Conservation (phyloP, 2,113 vertebrate genomes). For the Hemibagrus wyckioides region DNA sequence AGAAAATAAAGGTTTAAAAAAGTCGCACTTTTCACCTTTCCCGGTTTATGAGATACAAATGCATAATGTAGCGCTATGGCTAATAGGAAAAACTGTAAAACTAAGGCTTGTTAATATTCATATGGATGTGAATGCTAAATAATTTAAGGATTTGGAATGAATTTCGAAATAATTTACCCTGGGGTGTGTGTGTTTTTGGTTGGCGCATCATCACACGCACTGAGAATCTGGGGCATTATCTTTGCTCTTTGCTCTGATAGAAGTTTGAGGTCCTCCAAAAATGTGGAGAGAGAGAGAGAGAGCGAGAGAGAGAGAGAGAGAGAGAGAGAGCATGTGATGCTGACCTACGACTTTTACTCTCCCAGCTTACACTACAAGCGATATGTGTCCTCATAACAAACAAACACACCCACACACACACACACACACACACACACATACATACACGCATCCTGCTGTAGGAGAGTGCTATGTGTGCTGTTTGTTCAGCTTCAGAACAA, state of each 20-base stretch:
- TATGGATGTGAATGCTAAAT: not conserved
- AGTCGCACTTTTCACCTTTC: not conserved
- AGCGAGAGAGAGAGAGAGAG: too few relatives aligned
- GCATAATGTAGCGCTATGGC: not conserved
- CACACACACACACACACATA: not conserved
- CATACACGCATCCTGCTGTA: not conserved
- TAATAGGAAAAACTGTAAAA: not conserved
- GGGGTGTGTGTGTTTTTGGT: not conserved
- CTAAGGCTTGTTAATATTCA: not conserved
- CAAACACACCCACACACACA: not conserved
- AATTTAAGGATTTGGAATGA: not conserved
- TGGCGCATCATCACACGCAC: not conserved
- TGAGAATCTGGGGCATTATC: not conserved
- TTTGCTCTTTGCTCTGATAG: not conserved
- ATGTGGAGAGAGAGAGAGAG: not conserved
- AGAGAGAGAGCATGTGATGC: too few relatives aligned
- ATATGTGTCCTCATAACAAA: not conserved
- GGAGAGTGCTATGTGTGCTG: not conserved
- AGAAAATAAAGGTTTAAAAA: not conserved
- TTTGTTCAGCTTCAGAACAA: constrained; percentile 28
- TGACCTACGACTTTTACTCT: too few relatives aligned
- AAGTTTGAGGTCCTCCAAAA: not conserved
- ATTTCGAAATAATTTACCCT: not conserved
- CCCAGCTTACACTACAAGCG: too few relatives aligned
- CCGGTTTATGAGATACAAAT: not conserved